Evolutionary conservation across 2,113 vertebrate genomes (phyloP).

Genomic region (Ornithorhynchus anatinus): DNA sequence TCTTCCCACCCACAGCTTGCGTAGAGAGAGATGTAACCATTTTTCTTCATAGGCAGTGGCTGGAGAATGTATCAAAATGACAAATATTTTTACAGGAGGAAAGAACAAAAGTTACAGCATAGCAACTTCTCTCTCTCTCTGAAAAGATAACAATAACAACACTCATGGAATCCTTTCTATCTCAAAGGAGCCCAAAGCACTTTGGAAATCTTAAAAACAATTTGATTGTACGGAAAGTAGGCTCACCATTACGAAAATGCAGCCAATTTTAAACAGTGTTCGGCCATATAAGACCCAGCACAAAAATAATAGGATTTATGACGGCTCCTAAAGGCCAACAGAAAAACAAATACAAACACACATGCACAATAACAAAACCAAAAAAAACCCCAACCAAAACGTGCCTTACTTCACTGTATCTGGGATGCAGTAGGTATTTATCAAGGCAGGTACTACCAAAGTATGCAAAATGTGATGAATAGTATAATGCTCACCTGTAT

Average conservation of each 20-base stretch:
- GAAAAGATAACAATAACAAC: not conserved
- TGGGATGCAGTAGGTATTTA: not conserved
- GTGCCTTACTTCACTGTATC: not conserved
- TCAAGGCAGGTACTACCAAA: accelerated
- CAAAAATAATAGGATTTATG: not conserved
- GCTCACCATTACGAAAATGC: not conserved
- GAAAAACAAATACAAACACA: too few species aligned
- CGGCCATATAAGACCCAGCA: not conserved
- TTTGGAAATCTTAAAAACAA: conserved; percentile 10
- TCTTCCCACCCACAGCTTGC: conserved; percentile 24
- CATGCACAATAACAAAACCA: too few species aligned
- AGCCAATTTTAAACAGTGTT: conserved; percentile 2
- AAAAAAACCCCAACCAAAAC: too few species aligned
- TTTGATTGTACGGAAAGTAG: not conserved
- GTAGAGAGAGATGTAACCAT: conserved; percentile 7
- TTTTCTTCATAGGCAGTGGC: conserved; percentile 34
- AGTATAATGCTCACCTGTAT: not conserved
- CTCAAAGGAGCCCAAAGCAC: not conserved
- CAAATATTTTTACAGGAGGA: conserved; percentile 22
- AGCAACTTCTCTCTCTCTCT: not conserved
- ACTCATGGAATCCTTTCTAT: conserved; percentile 18
- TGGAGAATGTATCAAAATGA: conserved; percentile 32
- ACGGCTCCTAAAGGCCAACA: not conserved
- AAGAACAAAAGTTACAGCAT: not conserved
- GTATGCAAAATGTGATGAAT: not conserved